Evolutionary conservation across 2,113 vertebrate genomes (phyloP).

Genomic region (Atherinomorus stipes): DNA sequence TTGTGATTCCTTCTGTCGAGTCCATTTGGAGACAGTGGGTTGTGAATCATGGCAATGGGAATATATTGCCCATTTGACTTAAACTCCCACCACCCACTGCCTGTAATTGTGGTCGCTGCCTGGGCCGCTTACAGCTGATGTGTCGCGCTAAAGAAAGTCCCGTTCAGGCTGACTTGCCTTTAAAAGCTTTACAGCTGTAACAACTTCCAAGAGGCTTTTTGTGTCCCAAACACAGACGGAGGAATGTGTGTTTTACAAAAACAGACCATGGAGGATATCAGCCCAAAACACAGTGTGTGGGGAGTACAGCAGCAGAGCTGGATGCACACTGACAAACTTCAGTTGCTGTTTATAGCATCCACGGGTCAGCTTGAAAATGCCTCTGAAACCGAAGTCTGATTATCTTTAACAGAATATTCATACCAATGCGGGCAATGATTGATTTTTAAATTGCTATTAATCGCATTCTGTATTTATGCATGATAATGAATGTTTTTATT

Average conservation of each 20-base stretch:
- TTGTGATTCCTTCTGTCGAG: conserved; percentile 27
- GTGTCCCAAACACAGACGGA: conserved; percentile 65
- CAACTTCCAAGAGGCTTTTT: conserved; percentile 70
- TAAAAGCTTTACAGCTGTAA: conserved; percentile 58
- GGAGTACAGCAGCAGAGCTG: conserved; percentile 43
- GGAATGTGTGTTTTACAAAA: conserved; percentile 65
- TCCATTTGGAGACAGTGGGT: conserved; percentile 29
- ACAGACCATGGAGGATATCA: conserved; percentile 62
- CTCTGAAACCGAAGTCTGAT: too few relatives aligned
- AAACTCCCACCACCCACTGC: not conserved
- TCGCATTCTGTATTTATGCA: too few relatives aligned
- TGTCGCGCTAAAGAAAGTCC: conserved; percentile 25
- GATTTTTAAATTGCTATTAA: too few relatives aligned
- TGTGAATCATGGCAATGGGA: conserved; percentile 51
- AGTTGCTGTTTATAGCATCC: not conserved
- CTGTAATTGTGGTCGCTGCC: not conserved
- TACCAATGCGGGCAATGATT: too few relatives aligned
- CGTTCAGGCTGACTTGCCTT: conserved; percentile 67
- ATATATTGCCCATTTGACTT: conserved; percentile 45
- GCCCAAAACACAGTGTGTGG: conserved; percentile 40
- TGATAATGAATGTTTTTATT: too few relatives aligned
- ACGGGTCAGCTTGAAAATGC: conserved; percentile 7
- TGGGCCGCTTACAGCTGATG: conserved; percentile 25
- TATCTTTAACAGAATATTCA: too few relatives aligned
- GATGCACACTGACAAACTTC: conserved; percentile 14